phyloP scores from a whole-genome alignment of 64 coral and sea anemone genomes.

The Stylophora pistillata region DNA sequence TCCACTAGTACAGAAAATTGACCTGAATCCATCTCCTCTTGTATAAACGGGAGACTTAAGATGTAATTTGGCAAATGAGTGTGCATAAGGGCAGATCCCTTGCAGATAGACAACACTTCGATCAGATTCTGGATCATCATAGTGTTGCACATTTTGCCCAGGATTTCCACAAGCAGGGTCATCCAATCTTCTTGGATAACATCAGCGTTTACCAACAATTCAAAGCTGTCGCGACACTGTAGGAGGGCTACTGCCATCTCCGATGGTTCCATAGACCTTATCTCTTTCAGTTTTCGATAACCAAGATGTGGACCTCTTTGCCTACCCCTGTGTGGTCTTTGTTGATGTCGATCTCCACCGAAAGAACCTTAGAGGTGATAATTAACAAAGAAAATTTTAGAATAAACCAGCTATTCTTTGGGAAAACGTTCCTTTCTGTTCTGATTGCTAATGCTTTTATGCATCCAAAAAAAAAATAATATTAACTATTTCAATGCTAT shows the following conservation, averaged over 20 bases:
- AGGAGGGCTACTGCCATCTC: slow-evolving; percentile 54
- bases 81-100: slow-evolving; percentile 43
- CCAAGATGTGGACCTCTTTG: slow-evolving; percentile 64
- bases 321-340: background rate
- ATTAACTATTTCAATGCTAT: too few species aligned
- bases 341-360: background rate
- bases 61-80: slow-evolving; percentile 72
- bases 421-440: too few species aligned
- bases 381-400: too few species aligned
- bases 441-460: too few species aligned
- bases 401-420: too few species aligned
- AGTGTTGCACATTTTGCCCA: slow-evolving; percentile 65
- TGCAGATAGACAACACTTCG: slow-evolving; percentile 62
- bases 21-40: slow-evolving; percentile 51
- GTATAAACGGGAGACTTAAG: slow-evolving; percentile 60
- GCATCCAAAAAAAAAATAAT: too few species aligned
- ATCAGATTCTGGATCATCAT: slow-evolving; percentile 65
- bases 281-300: slow-evolving; percentile 45
- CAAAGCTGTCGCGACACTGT: slow-evolving; percentile 57
- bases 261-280: slow-evolving; percentile 37
- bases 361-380: background rate
- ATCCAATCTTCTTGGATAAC: slow-evolving; percentile 76
- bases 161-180: slow-evolving; percentile 31
- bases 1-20: slow-evolving; percentile 28
- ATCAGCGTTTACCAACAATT: slow-evolving; percentile 59